Conservation (phyloP, 2,888 invertebrate species). For the Philopedon plagiatum region DNA sequence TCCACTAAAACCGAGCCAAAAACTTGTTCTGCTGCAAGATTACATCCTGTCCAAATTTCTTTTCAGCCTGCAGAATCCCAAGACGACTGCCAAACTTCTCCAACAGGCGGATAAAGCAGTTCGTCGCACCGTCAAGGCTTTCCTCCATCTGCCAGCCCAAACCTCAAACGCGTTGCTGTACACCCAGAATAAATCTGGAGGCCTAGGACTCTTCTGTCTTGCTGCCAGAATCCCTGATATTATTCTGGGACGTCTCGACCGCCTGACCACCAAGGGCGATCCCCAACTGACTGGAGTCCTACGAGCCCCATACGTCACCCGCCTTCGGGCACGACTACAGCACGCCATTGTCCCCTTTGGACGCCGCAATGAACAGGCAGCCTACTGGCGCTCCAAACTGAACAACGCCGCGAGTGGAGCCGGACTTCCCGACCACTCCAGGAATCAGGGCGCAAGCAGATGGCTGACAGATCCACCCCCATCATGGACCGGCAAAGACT, state of each 20-base stretch:
- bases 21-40: not conserved
- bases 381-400: not conserved
- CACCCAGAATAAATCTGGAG: not conserved
- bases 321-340: not conserved
- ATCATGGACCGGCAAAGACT: conserved; percentile 39
- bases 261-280: not conserved
- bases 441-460: not conserved
- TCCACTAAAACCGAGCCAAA: conserved; percentile 30
- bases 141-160: conserved; percentile 26
- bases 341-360: not conserved
- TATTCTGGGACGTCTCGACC: not conserved
- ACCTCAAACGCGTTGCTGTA: conserved; percentile 18
- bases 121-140: not conserved
- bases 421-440: conserved; percentile 24
- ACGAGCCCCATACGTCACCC: not conserved
- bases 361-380: not conserved
- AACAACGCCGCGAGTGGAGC: conserved; percentile 6
- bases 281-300: not conserved
- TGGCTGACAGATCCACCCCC: conserved; percentile 33
- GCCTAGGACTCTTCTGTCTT: conserved; percentile 21
- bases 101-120: conserved; percentile 4
- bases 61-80: conserved; percentile 20
- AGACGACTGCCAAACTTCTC: not conserved
- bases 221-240: conserved; percentile 27
- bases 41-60: conserved; percentile 26